These are phyloP conservation scores for Monochamus alternatus DNA, from an alignment of 2,888 invertebrate species.

Conservation along the genomic window DNA sequence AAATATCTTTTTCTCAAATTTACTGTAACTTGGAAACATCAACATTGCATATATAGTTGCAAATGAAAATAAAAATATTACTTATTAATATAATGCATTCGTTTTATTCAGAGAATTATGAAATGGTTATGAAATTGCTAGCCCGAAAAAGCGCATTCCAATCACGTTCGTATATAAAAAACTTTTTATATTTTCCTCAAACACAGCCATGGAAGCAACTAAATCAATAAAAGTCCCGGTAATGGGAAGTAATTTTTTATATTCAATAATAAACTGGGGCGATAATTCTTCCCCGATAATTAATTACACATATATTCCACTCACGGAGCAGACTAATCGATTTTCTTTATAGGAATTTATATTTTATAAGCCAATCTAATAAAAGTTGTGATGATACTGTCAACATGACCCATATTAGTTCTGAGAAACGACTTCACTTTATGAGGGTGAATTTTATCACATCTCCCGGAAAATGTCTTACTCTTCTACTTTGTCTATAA, in stretches of 20 bases:
- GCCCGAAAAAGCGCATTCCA: too few relatives aligned
- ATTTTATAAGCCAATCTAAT: constrained; percentile 32
- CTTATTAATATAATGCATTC: too few relatives aligned
- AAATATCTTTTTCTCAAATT: too few relatives aligned
- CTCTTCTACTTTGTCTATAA: constrained; percentile 18
- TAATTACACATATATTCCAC: constrained; percentile 1
- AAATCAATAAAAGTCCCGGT: neutral
- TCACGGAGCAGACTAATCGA: constrained; percentile 4
- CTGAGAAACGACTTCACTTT: constrained; percentile 28
- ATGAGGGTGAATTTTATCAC: constrained; percentile 29
- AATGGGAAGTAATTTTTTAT: neutral
- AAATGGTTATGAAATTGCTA: too few relatives aligned
- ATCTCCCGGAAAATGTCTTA: constrained; percentile 28
- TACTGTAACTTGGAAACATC: too few relatives aligned
- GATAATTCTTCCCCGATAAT: constrained; percentile 1
- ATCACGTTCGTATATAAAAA: too few relatives aligned
- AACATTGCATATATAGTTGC: too few relatives aligned
- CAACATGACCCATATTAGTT: constrained; percentile 29
- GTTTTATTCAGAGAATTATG: too few relatives aligned
- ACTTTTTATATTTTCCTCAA: too few relatives aligned
- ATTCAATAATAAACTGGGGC: neutral
- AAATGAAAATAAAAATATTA: too few relatives aligned
- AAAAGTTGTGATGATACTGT: constrained; percentile 29
- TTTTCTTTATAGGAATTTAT: constrained; percentile 17
- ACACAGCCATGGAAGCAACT: too few relatives aligned